phyloP scores from a whole-genome alignment of 2,797 vertebrate genomes.

The Salmo trutta region DNA sequence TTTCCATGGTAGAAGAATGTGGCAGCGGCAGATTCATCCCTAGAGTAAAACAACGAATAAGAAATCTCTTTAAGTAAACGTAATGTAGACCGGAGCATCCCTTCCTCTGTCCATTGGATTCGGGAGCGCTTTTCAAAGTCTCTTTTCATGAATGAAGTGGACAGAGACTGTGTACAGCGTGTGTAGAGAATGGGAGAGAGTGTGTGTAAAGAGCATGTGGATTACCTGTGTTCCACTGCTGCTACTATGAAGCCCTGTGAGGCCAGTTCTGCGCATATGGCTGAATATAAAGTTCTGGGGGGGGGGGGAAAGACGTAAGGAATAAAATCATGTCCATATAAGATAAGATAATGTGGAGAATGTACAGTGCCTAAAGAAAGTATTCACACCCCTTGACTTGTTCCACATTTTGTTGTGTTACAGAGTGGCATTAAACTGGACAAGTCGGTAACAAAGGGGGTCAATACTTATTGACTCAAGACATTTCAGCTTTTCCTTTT shows the following conservation, averaged over 20 bases:
- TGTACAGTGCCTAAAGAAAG: too few species aligned
- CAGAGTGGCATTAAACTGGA: too few species aligned
- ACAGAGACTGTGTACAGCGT: background rate
- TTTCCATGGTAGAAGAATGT: constrained; percentile 82
- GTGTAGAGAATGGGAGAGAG: background rate
- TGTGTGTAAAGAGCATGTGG: background rate
- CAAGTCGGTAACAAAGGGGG: too few species aligned
- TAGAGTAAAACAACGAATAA: constrained; percentile 42
- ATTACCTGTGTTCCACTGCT: constrained; percentile 92
- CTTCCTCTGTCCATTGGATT: constrained; percentile 4
- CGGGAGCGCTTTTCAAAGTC: background rate
- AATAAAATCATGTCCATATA: background rate
- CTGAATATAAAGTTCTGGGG: constrained; percentile 91
- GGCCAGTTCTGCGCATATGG: constrained; percentile 90
- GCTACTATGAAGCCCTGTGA: constrained; percentile 94
- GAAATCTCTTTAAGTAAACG: constrained; percentile 1
- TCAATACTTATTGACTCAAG: too few species aligned
- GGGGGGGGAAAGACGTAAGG: constrained; percentile 20
- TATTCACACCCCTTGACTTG: too few species aligned
- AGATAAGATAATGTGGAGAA: background rate
- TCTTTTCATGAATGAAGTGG: constrained; percentile 6
- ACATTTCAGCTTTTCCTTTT: too few species aligned
- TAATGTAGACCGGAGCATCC: constrained; percentile 18
- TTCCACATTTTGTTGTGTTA: too few species aligned
- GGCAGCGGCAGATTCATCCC: constrained; percentile 90